phyloP scores from a whole-genome alignment of 2,888 invertebrate genomes.

The Mimas tiliae region DNA sequence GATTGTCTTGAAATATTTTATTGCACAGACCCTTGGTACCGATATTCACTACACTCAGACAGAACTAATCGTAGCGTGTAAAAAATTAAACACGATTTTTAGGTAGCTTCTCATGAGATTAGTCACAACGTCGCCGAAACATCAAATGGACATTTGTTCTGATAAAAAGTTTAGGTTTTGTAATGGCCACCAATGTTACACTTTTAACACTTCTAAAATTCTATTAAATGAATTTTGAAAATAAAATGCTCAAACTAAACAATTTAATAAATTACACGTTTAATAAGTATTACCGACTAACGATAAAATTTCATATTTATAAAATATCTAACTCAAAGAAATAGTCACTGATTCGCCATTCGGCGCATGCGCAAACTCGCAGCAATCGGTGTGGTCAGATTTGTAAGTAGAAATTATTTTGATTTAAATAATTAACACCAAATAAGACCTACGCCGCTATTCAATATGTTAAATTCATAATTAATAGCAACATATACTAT shows the following conservation, averaged over 20 bases:
- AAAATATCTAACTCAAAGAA: slow-evolving; percentile 82
- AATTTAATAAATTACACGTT: slow-evolving; percentile 63
- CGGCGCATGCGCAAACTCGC: slow-evolving; percentile 85
- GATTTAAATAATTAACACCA: background rate
- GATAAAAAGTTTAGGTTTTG: slow-evolving; percentile 84
- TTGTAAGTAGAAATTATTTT: slow-evolving; percentile 17
- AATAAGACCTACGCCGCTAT: background rate
- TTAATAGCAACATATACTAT: no score
- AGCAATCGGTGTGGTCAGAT: slow-evolving; percentile 64
- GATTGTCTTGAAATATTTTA: slow-evolving; percentile 67
- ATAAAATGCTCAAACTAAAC: slow-evolving; percentile 52
- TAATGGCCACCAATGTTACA: slow-evolving; percentile 85
- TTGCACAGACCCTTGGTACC: slow-evolving; percentile 53
- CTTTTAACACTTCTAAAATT: slow-evolving; percentile 71
- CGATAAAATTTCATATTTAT: slow-evolving; percentile 80
- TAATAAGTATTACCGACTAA: slow-evolving; percentile 76
- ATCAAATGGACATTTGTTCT: slow-evolving; percentile 84
- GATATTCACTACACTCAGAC: slow-evolving; percentile 56
- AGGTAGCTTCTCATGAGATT: slow-evolving; percentile 68
- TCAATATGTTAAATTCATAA: no score
- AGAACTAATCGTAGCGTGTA: slow-evolving; percentile 48
- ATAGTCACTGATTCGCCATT: slow-evolving; percentile 84
- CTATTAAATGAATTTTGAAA: slow-evolving; percentile 51
- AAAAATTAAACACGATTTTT: slow-evolving; percentile 61
- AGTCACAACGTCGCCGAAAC: slow-evolving; percentile 85